Base-by-base conservation (phyloP, 2,888 invertebrate species). In the Megamerina dolium region DNA sequence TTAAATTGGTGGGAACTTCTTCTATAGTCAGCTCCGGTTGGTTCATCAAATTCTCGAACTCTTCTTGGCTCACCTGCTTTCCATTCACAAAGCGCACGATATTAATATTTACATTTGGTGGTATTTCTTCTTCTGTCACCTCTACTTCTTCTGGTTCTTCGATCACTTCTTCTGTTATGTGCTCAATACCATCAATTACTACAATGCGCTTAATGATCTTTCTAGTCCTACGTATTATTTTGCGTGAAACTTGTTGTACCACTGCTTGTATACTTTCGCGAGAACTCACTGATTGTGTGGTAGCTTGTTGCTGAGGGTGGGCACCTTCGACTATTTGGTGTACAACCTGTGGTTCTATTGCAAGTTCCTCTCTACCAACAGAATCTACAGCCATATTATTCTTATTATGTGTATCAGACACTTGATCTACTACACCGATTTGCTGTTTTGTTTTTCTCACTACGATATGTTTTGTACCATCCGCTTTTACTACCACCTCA, bases 121-220 rank as follows among this genome's bases (percentile, higher is more conserved):
- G 54, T 1, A 61, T 43, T 41, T 68, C 61, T 50, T 65, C 67
- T 47, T 66, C 66, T 13, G 59, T 64, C 3, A 71, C 52, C 50
- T 72, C 70, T 17, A 70, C 50, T 51, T 70, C 70, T 67, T 87
- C 89, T 0, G 90, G 90, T 66, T 89, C 89, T 60, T 90, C 90
- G 32, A 89, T 75, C 1, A 89, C 72, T 72, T 90, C 89, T 68
- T 90, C 90, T 6, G 83, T 83, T 0, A 87, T 78, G 48, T 84
- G 83, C 71, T 90, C 90, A 69, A 87, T 85, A 0, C 90, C 90
- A 63, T 90, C 83, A 45, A 89, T 79, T 5, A 88, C 81, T 1
- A 84, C 83, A 3, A 86, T 78, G 52, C 82, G 80, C 41, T 85
- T 78, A 39, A 90, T 84, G 14, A 88, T 84, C 50, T 83, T 80